phyloP scores from a whole-genome alignment of 2,113 vertebrate species.

The Oxyruncus cristatus region DNA sequence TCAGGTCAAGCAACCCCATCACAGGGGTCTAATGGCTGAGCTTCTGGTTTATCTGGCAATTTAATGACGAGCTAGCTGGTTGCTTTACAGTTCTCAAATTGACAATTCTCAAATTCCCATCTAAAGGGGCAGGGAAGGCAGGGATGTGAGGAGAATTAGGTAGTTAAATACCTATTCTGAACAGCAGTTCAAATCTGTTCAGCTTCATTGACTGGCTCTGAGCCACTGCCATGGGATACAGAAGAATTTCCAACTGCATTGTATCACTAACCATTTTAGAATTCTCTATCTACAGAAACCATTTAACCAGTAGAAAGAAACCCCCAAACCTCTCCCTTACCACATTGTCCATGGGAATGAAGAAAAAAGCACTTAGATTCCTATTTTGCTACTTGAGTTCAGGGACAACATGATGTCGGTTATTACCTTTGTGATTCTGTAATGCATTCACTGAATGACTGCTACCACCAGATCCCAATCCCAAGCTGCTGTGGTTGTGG shows the following conservation, averaged over 20 bases:
- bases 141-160: neutral
- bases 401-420: neutral
- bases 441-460: rapidly evolving
- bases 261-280: neutral
- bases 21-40: neutral
- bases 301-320: neutral
- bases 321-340: neutral
- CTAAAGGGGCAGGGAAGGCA: neutral
- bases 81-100: neutral
- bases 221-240: neutral
- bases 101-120: neutral
- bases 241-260: neutral
- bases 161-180: constrained; percentile 5
- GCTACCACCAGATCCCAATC: neutral
- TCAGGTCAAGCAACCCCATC: neutral
- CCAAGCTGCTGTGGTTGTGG: neutral
- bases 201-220: neutral
- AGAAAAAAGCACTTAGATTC: neutral
- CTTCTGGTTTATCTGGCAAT: neutral
- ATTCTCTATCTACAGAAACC: neutral
- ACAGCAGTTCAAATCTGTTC: neutral
- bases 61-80: neutral
- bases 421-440: neutral
- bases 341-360: neutral
- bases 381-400: neutral